Conservation (phyloP, 2,797 vertebrate genomes). For the Microctenopoma stevenorrisi region DNA sequence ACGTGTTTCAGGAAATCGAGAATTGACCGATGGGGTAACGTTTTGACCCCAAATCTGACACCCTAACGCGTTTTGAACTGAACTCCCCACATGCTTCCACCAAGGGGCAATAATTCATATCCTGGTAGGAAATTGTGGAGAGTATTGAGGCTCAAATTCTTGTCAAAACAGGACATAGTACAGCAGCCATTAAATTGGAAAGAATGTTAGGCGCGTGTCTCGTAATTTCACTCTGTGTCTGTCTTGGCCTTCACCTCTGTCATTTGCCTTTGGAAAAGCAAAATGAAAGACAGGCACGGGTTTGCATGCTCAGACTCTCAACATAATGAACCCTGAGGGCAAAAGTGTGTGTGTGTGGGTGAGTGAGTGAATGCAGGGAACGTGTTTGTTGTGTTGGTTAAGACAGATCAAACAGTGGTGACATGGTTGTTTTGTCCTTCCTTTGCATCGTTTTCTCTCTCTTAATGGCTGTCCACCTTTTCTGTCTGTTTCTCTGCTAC, state of each 20-base stretch:
- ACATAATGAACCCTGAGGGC: conserved; percentile 59
- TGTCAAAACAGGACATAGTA: conserved; percentile 78
- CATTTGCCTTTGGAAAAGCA: conserved; percentile 58
- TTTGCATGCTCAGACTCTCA: conserved; percentile 60
- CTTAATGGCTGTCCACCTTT: conserved; percentile 32
- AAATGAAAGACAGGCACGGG: conserved; percentile 79
- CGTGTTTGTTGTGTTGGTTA: conserved; percentile 64
- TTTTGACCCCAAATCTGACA: conserved; percentile 52
- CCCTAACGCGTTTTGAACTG: conserved; percentile 37
- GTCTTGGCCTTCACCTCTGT: conserved; percentile 58
- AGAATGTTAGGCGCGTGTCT: conserved; percentile 71
- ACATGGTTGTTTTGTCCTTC: conserved; percentile 57
- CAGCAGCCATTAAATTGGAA: conserved; percentile 71
- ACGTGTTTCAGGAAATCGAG: conserved; percentile 16
- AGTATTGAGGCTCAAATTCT: conserved; percentile 61
- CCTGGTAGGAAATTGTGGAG: conserved; percentile 56
- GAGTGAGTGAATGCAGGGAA: conserved; percentile 46
- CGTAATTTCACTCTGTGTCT: conserved; percentile 68
- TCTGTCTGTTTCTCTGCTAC: conserved; percentile 46
- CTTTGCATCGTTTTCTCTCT: conserved; percentile 14
- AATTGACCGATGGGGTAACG: conserved; percentile 48
- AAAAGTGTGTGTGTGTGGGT: conserved; percentile 33
- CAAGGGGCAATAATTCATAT: conserved; percentile 48
- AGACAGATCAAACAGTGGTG: conserved; percentile 70
- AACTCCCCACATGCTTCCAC: conserved; percentile 38